Base-by-base conservation (phyloP, 2,888 invertebrate genomes). In the Agrenia bidenticulata region DNA sequence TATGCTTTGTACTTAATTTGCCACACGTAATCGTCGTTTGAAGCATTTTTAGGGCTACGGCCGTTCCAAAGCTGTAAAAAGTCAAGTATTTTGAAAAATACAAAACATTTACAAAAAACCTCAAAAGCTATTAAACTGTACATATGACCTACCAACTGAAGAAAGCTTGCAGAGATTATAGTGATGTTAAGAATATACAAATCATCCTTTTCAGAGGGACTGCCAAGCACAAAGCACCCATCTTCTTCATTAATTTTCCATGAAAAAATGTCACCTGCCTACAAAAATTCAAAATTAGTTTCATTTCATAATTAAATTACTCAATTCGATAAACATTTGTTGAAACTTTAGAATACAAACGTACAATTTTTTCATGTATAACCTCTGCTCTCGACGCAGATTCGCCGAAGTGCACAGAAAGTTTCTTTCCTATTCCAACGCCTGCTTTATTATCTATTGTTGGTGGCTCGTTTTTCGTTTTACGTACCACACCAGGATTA, bases 161-260 rank as follows among this genome's bases (percentile, higher is more conserved):
- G 62, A 57, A 70, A 63, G 21, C 51, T 63, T 2, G 64, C 65
- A 2, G 69, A 68, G 2, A 73, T 55, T n/a, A 73, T 54, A 7
- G 73, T 73, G 15, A 59, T 67, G 41, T 68, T 70, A 5, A 73
- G 11, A 26, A 65, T 58, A 49, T 72, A 72, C 37, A 72, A 45
- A 42, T 73, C 73, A 56, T 73, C 73, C 13, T 63, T 57, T 1
- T 60, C 63, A 19, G 57, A 45, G 13, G 56, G 23, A 21, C 41
- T 15, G 7, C 73, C 73, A 7, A 73, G 62, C 42, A 66, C 67
- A 66, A 73, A 73, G 58, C 66, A 70, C 1, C 73, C 73, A 21
- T 63, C 59, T 2, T 63, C 58, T 4, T 66, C 69, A 15, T 63
- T 63, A 1, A 70, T 61, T 37, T 58, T 45, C 69, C 70, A 70